These are phyloP conservation scores for Euclidia mi DNA, from an alignment of 2,888 invertebrate species.

Conservation along the genomic window DNA sequence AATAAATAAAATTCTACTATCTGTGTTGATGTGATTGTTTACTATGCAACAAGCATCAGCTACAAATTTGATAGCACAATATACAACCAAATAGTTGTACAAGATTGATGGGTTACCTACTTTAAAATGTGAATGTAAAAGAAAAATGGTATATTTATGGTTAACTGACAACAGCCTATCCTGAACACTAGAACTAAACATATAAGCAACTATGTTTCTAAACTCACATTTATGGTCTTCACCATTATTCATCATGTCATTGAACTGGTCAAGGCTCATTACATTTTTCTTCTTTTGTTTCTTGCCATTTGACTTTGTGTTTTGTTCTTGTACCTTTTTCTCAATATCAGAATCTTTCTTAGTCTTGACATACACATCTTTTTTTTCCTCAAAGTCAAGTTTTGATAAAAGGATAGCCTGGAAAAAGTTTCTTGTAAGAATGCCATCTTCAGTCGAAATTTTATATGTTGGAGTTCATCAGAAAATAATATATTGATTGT, in stretches of 20 bases:
- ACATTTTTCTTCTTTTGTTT: slow-evolving; percentile 92
- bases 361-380: slow-evolving; percentile 83
- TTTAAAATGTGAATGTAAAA: no score
- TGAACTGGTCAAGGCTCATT: slow-evolving; percentile 94
- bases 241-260: slow-evolving; percentile 86
- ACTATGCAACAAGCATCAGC: no score
- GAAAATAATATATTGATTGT: no score
- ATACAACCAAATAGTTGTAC: no score
- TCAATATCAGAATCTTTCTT: slow-evolving; percentile 80
- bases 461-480: no score
- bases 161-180: no score
- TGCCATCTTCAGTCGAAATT: no score
- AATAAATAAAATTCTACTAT: no score
- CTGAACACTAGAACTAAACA: not conserved
- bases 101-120: no score
- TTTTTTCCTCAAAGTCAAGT: slow-evolving; percentile 92
- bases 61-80: no score
- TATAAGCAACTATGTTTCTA: not conserved
- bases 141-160: no score
- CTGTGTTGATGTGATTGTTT: no score
- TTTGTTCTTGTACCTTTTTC: slow-evolving; percentile 71
- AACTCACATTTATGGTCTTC: slow-evolving; percentile 73
- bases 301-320: slow-evolving; percentile 71
- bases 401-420: slow-evolving; percentile 94
- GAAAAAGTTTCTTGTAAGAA: not conserved